These are phyloP conservation scores for Dolichoris vasculosae DNA, from an alignment of 1,140 invertebrate species.

Conservation along the genomic window DNA sequence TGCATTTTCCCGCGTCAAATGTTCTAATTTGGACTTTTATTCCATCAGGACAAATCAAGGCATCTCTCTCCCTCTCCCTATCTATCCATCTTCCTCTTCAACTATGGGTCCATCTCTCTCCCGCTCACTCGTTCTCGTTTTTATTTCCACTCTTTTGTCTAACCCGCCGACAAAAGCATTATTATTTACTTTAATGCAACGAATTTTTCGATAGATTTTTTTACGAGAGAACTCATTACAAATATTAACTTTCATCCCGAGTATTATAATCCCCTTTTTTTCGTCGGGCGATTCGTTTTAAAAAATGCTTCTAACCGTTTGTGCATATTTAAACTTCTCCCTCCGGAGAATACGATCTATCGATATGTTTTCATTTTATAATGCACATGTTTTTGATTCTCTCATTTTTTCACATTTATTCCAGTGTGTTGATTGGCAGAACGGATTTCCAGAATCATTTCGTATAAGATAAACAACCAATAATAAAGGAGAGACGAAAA, in stretches of 20 bases:
- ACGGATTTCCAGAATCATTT: slow-evolving; percentile 53
- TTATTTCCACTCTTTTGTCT: slow-evolving; percentile 24
- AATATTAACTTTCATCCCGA: slow-evolving; percentile 40
- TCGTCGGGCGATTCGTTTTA: slow-evolving; percentile 7
- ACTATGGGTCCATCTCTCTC: too few species aligned
- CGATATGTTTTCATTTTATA: slow-evolving; percentile 43
- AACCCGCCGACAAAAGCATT: slow-evolving; percentile 41
- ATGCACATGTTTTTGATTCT: slow-evolving; percentile 44
- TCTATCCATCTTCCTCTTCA: too few species aligned
- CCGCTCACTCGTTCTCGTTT: background rate
- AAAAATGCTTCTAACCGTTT: background rate
- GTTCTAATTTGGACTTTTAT: slow-evolving; percentile 46
- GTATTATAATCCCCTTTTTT: slow-evolving; percentile 13
- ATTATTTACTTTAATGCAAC: slow-evolving; percentile 29
- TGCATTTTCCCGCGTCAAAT: slow-evolving; percentile 37
- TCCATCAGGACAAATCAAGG: slow-evolving; percentile 34
- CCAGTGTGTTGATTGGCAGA: slow-evolving; percentile 51
- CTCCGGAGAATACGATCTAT: slow-evolving; percentile 16
- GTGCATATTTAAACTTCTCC: background rate
- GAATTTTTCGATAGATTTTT: slow-evolving; percentile 38
- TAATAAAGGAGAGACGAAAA: slow-evolving; percentile 44
- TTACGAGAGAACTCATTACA: slow-evolving; percentile 41
- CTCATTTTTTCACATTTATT: slow-evolving; percentile 44
- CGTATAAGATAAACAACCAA: slow-evolving; percentile 52
- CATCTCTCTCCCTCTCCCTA: background rate